Evolutionary conservation across 2,888 invertebrate genomes (phyloP).

Genomic region (Perizoma affinitatum): DNA sequence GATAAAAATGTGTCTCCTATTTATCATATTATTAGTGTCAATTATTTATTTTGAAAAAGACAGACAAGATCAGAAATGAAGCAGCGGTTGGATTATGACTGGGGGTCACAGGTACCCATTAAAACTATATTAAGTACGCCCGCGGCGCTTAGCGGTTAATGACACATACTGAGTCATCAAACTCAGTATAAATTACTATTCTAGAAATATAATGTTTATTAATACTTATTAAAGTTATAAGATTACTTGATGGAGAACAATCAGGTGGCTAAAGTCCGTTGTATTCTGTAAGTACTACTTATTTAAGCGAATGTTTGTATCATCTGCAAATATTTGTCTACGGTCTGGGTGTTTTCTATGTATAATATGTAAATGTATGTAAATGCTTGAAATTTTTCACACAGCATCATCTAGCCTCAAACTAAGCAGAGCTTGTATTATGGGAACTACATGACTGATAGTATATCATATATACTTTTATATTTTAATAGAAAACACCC

Average conservation of each 20-base stretch:
- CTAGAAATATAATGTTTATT: neutral
- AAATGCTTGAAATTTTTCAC: too few relatives aligned
- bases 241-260: neutral
- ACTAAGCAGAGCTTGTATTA: too few relatives aligned
- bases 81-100: slow-evolving; percentile 20
- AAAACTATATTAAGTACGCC: slow-evolving; percentile 62
- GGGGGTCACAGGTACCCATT: slow-evolving; percentile 49
- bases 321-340: too few relatives aligned
- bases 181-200: slow-evolving; percentile 50
- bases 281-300: too few relatives aligned
- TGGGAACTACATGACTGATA: too few relatives aligned
- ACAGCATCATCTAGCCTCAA: too few relatives aligned
- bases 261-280: neutral
- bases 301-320: too few relatives aligned
- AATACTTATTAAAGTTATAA: neutral
- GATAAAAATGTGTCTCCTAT: neutral
- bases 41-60: slow-evolving; percentile 8
- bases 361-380: too few relatives aligned
- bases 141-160: slow-evolving; percentile 54
- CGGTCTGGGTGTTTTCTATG: too few relatives aligned
- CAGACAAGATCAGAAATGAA: slow-evolving; percentile 17
- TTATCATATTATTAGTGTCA: neutral
- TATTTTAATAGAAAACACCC: too few relatives aligned
- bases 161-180: slow-evolving; percentile 57
- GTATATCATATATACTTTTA: too few relatives aligned